A percentile compares a stretch with the other conserved stretches of the same genome.
Conservation (phyloP, 2,113 vertebrate species). For the Sialia sialis region DNA sequence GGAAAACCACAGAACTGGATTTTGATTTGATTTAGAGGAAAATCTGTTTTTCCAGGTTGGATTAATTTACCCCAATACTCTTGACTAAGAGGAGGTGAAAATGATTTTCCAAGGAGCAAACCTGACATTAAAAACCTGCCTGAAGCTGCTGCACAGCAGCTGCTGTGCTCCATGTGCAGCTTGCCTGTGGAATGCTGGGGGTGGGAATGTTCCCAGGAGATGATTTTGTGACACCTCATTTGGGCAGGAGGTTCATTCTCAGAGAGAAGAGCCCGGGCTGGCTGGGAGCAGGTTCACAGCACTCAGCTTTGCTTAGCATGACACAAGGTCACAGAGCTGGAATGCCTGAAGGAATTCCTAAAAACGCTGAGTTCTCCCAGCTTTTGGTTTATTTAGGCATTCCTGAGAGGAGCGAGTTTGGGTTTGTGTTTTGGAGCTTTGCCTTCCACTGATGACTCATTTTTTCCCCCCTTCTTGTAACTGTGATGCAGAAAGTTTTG, state of each 20-base stretch:
- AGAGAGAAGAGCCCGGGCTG: background rate
- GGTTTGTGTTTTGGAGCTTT: background rate
- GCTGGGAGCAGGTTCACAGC: background rate
- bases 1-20: background rate
- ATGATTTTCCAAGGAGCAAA: background rate
- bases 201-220: background rate
- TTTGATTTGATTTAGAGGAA: background rate
- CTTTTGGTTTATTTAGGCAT: background rate
- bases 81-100: background rate
- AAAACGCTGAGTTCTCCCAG: background rate
- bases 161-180: background rate
- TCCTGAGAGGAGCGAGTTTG: background rate
- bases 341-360: background rate
- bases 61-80: background rate
- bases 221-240: background rate
- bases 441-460: background rate
- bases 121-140: background rate
- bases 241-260: background rate
- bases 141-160: background rate
- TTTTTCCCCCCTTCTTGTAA: background rate
- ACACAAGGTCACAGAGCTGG: background rate
- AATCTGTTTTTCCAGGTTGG: background rate
- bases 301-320: accelerated
- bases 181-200: background rate
- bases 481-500: background rate